These are phyloP conservation scores for Drosophila melanosoma DNA, from an alignment of 2,888 invertebrate species.

Conservation along the genomic window DNA sequence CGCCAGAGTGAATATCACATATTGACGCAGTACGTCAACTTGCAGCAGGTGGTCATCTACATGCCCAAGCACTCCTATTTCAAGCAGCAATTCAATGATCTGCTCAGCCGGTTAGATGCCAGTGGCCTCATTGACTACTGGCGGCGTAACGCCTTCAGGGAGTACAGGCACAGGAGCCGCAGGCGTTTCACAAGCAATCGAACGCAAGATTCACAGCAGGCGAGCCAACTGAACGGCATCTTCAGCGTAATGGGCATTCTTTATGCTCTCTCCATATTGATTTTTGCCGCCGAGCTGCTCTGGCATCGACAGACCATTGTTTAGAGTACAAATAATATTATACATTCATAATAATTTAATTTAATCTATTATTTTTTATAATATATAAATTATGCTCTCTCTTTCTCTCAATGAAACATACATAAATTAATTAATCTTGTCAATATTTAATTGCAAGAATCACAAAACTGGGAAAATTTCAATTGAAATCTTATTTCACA, in stretches of 20 bases:
- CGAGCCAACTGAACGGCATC: conserved; percentile 44
- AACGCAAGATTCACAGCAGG: neutral
- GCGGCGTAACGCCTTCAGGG: conserved; percentile 38
- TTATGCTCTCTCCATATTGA: conserved; percentile 34
- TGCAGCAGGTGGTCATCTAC: conserved; percentile 64
- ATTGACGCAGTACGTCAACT: conserved; percentile 49
- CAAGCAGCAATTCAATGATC: conserved; percentile 52
- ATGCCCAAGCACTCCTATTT: conserved; percentile 76
- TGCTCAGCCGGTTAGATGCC: conserved; percentile 49
- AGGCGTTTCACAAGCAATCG: neutral
- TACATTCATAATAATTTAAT: neutral
- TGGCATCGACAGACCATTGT: conserved; percentile 1
- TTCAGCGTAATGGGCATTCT: conserved; percentile 43
- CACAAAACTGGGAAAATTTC: neutral
- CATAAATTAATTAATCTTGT: neutral
- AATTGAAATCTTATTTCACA: neutral
- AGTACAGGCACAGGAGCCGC: conserved; percentile 12
- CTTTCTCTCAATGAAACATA: neutral
- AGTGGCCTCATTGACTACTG: conserved; percentile 64
- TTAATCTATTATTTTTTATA: neutral
- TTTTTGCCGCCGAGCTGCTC: conserved; percentile 42
- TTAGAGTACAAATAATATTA: neutral
- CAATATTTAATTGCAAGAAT: neutral
- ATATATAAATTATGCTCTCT: too few species aligned
- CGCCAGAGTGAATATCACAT: conserved; percentile 29